Percentiles rank a stretch among this genome's conserved stretches.
Evolutionary conservation across 2,797 vertebrate genomes (phyloP).

Genomic region (Micropoecilia bifurca): DNA sequence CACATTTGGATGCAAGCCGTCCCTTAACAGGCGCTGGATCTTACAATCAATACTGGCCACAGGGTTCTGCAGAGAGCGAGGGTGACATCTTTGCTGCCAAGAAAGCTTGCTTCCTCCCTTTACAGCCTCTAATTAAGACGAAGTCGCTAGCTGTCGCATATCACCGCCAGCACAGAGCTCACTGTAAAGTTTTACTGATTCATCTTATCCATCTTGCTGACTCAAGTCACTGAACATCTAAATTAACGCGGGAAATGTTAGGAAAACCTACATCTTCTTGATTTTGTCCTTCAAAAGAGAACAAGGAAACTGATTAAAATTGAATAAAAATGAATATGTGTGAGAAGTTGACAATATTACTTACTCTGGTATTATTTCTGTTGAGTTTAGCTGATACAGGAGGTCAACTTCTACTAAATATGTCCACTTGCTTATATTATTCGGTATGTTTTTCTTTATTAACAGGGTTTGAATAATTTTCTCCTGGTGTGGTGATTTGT

Average conservation of each 20-base stretch:
- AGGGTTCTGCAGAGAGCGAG: conserved; percentile 33
- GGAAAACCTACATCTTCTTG: background rate
- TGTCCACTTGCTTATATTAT: background rate
- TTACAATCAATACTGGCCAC: conserved; percentile 66
- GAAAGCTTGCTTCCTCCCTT: conserved; percentile 41
- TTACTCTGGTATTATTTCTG: background rate
- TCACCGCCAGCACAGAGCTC: conserved; percentile 25
- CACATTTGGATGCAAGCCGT: conserved; percentile 66
- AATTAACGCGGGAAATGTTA: background rate
- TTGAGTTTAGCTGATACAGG: background rate
- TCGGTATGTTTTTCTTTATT: background rate
- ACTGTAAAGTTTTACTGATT: conserved; percentile 17
- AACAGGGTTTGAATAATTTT: background rate
- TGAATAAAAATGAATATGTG: background rate
- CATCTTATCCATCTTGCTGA: conserved; percentile 1
- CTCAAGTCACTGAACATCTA: background rate
- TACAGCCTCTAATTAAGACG: conserved; percentile 50
- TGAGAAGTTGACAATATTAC: background rate
- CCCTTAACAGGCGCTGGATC: conserved; percentile 59
- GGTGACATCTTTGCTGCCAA: conserved; percentile 54
- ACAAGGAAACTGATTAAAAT: background rate
- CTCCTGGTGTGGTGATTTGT: background rate
- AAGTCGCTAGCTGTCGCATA: conserved; percentile 46
- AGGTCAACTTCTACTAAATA: background rate
- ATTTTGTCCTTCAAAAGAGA: background rate